phyloP scores from a whole-genome alignment of 2,113 vertebrate species.

The Vulpes lagopus region DNA sequence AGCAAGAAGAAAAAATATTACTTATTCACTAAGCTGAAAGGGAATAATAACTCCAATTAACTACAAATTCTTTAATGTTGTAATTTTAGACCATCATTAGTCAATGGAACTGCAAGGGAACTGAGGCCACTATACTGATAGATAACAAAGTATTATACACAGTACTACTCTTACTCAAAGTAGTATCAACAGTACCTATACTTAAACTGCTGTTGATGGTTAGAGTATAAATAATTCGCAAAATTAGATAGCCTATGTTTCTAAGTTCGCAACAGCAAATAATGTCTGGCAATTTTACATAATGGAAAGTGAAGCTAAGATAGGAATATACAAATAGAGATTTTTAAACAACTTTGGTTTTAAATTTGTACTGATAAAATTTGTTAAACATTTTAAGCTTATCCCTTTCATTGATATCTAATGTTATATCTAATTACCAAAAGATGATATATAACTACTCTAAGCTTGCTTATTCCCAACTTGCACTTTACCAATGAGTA shows the following conservation, averaged over 20 bases:
- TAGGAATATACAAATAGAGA: not conserved
- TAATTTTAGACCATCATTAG: not conserved
- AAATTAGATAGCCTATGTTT: not conserved
- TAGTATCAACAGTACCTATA: not conserved
- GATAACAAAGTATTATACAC: not conserved
- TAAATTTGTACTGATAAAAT: not conserved
- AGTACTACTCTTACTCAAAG: constrained; percentile 7
- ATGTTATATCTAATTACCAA: not conserved
- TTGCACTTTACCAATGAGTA: not conserved
- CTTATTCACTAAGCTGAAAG: not conserved
- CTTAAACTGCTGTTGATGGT: not conserved
- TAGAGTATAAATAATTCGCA: not conserved
- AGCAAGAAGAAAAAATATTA: constrained; percentile 10
- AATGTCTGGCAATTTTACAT: not conserved
- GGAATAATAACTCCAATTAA: constrained; percentile 7
- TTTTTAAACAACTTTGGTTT: not conserved
- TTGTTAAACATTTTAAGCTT: not conserved
- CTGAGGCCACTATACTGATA: not conserved
- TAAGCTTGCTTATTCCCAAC: constrained; percentile 19
- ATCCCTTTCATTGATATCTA: not conserved
- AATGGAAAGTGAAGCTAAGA: not conserved
- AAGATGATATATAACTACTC: not conserved
- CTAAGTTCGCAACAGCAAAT: not conserved
- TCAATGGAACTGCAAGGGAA: not conserved
- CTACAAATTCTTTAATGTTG: not conserved